phyloP scores from a whole-genome alignment of 2,113 vertebrate species.

The Oophaga pumilio region DNA sequence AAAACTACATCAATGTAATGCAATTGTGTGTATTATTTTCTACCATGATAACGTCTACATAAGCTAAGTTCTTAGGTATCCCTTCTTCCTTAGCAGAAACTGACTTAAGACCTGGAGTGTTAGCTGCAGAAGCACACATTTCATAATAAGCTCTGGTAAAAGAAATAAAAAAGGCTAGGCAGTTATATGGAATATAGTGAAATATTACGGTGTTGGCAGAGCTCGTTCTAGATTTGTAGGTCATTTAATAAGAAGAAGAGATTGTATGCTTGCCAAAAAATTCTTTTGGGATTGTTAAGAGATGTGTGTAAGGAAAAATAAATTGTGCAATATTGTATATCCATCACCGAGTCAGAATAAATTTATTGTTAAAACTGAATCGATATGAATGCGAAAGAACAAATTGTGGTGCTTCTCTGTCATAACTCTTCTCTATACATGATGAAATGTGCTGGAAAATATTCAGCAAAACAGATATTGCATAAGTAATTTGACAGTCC shows the following conservation, averaged over 20 bases:
- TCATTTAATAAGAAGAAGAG: constrained; percentile 51
- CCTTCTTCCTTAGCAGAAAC: not conserved
- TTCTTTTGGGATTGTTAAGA: constrained; percentile 51
- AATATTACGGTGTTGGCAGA: constrained; percentile 53
- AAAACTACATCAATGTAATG: not conserved
- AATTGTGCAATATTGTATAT: constrained; percentile 54
- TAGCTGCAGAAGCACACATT: constrained; percentile 14
- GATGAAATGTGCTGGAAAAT: constrained; percentile 36
- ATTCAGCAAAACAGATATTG: constrained; percentile 17
- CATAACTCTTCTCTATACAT: constrained; percentile 43
- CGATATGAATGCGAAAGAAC: constrained; percentile 51
- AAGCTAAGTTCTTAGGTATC: not conserved
- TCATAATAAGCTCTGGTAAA: constrained; percentile 33
- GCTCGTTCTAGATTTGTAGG: constrained; percentile 55
- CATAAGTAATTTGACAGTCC: constrained; percentile 35
- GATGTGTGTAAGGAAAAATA: constrained; percentile 47
- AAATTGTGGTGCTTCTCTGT: constrained; percentile 46
- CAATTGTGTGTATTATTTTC: not conserved
- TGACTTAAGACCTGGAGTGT: not conserved
- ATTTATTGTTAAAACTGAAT: constrained; percentile 52
- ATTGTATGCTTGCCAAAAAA: constrained; percentile 51
- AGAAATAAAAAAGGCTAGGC: constrained; percentile 42
- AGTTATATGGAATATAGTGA: constrained; percentile 51
- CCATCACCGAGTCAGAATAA: constrained; percentile 42
- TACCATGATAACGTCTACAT: not conserved